phyloP scores from a whole-genome alignment of 1,140 invertebrate genomes.

The Ceratoteleas bidentatus region DNA sequence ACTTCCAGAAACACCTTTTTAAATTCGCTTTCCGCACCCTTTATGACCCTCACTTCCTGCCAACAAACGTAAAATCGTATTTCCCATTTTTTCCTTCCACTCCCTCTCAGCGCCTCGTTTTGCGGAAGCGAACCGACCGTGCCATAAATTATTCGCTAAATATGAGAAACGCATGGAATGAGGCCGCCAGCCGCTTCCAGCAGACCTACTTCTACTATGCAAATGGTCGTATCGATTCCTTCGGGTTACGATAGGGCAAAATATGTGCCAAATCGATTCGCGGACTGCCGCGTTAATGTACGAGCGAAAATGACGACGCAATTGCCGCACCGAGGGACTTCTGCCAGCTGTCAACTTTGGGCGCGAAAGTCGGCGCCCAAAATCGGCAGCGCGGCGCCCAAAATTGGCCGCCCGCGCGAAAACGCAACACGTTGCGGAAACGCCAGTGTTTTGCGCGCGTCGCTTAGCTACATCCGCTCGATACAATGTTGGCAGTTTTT shows the following conservation, averaged over 20 bases:
- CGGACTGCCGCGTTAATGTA: constrained; percentile 29
- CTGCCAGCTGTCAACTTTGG: constrained; percentile 2
- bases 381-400: background rate
- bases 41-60: no score
- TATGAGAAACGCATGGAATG: constrained; percentile 51
- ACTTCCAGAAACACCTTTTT: no score
- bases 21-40: no score
- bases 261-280: constrained; percentile 78
- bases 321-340: constrained; percentile 8
- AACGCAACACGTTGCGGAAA: constrained; percentile 46
- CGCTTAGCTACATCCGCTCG: constrained; percentile 77
- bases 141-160: constrained; percentile 37
- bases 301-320: constrained; percentile 51
- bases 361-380: background rate
- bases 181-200: constrained; percentile 45
- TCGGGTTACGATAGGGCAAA: constrained; percentile 64
- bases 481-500: constrained; percentile 73
- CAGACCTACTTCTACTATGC: constrained; percentile 60
- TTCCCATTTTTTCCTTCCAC: no score
- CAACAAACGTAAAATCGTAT: no score
- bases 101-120: background rate
- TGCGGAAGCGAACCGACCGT: constrained; percentile 1
- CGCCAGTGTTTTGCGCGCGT: constrained; percentile 74
- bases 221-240: constrained; percentile 59
- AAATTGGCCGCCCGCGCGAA: constrained; percentile 35